phyloP scores from a whole-genome alignment of 2,888 invertebrate genomes.

The Trimorus sp. region DNA sequence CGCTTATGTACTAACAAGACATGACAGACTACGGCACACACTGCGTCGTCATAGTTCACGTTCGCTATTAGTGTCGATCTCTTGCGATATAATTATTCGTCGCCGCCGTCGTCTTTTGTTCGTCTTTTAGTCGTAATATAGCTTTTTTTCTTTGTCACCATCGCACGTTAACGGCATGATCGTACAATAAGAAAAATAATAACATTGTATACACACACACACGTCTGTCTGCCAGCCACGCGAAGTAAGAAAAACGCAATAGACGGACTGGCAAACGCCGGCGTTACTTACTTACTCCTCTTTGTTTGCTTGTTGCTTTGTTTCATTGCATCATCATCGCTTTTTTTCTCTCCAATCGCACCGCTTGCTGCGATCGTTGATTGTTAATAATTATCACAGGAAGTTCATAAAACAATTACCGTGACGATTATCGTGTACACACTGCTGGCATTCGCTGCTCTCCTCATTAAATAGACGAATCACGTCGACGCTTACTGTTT shows the following conservation, averaged over 20 bases:
- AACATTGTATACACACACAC: conserved; percentile 51
- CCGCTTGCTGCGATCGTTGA: conserved; percentile 75
- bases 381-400: conserved; percentile 82
- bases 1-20: conserved; percentile 75
- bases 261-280: conserved; percentile 49
- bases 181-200: conserved; percentile 58
- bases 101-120: conserved; percentile 19
- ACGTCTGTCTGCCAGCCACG: conserved; percentile 54
- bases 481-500: conserved; percentile 59
- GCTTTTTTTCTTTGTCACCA: conserved; percentile 25
- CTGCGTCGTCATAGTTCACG: conserved; percentile 56
- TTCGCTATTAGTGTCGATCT: conserved; percentile 42
- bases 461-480: conserved; percentile 48
- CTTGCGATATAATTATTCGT: conserved; percentile 29
- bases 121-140: conserved; percentile 43
- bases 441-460: conserved; percentile 31
- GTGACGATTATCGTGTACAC: conserved; percentile 72
- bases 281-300: conserved; percentile 27
- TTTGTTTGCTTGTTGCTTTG: too few species aligned
- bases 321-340: too few species aligned
- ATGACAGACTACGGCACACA: conserved; percentile 66
- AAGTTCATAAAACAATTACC: conserved; percentile 81
- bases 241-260: conserved; percentile 55
- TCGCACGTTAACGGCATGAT: conserved; percentile 40
- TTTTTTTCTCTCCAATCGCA: conserved; percentile 53